Evolutionary conservation across 2,797 vertebrate species (phyloP).

Genomic region (Acanthurus lineatus): DNA sequence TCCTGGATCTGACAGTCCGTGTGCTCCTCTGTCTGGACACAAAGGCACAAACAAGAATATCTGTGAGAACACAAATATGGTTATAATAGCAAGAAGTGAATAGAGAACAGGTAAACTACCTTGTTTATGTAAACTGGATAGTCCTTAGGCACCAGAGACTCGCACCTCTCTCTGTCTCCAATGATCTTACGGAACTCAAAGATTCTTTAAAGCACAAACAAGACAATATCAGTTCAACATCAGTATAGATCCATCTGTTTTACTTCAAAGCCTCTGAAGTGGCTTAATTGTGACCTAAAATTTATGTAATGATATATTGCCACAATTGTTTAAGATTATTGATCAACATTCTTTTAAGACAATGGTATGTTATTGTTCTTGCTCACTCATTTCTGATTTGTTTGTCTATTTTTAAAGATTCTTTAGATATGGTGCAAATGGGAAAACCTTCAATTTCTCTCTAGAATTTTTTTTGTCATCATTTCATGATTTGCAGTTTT

Average conservation of each 20-base stretch:
- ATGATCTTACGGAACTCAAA: constrained; percentile 97
- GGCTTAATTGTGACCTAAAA: background rate
- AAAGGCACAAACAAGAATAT: constrained; percentile 12
- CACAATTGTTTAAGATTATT: background rate
- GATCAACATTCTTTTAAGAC: background rate
- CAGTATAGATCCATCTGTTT: background rate
- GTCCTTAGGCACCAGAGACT: constrained; percentile 91
- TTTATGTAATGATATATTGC: background rate
- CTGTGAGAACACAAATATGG: background rate
- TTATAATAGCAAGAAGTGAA: background rate
- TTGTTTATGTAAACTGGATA: constrained; percentile 95
- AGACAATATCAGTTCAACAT: background rate
- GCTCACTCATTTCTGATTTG: no score
- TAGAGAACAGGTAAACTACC: constrained; percentile 67
- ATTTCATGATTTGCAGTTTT: no score
- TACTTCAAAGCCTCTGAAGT: background rate
- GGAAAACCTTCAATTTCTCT: no score
- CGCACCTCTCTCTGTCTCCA: constrained; percentile 94
- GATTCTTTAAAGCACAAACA: constrained; percentile 84
- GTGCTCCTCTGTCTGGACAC: constrained; percentile 90
- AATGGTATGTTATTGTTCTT: no score
- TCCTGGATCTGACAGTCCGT: constrained; percentile 94
- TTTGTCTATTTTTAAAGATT: no score
- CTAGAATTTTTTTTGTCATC: no score
- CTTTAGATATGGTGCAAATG: no score